These are phyloP conservation scores for Chrysochloris asiatica DNA, from an alignment of 2,113 vertebrate species.

Conservation along the genomic window DNA sequence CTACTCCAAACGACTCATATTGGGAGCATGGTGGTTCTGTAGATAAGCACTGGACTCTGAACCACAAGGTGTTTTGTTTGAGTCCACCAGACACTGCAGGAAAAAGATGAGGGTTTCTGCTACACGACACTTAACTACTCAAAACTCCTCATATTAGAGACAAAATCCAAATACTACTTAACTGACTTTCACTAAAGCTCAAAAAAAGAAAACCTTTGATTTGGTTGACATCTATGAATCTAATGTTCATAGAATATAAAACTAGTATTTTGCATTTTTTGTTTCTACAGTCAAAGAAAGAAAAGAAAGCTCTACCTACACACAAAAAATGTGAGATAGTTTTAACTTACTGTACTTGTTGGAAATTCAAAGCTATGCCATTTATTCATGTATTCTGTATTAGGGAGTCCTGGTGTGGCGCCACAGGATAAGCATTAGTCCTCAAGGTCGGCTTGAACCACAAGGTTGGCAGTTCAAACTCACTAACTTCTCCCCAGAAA, in stretches of 20 bases:
- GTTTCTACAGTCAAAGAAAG: not conserved
- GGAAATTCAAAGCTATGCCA: not conserved
- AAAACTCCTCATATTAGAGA: not conserved
- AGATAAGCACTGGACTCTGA: no score
- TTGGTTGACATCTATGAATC: not conserved
- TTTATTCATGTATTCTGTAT: not conserved
- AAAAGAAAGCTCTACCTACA: not conserved
- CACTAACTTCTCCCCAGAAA: no score
- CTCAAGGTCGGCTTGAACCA: no score
- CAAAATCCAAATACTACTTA: conserved; percentile 10
- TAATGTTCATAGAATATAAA: conserved; percentile 11
- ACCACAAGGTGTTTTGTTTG: no score
- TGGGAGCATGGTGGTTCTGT: no score
- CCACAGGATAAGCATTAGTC: no score
- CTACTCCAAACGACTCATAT: not conserved
- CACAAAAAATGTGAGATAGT: not conserved
- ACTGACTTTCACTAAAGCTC: not conserved
- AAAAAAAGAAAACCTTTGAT: not conserved
- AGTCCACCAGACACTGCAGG: no score
- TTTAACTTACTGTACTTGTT: not conserved
- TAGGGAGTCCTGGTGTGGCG: no score
- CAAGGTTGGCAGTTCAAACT: no score
- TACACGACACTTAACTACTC: no score
- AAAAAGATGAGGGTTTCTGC: no score
- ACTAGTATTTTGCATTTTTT: not conserved